Evolutionary conservation across 1,140 invertebrate genomes (phyloP).

Genomic region (Drosophila arawakana): DNA sequence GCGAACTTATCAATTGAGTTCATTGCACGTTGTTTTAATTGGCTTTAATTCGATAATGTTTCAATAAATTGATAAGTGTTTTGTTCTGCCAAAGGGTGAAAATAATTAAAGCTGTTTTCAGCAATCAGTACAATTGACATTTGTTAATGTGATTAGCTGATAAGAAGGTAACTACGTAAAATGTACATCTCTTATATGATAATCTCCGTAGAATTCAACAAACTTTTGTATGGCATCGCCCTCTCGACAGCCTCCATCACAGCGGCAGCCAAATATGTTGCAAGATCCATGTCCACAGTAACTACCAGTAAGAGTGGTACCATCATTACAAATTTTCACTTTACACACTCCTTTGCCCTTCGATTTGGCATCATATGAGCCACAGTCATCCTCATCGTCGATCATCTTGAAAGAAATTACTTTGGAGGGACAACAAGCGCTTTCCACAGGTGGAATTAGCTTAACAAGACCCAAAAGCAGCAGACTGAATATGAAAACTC

Average conservation of each 20-base stretch:
- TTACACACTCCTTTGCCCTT: not conserved
- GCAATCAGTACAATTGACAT: not conserved
- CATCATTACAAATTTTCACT: constrained; percentile 18
- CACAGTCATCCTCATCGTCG: constrained; percentile 3
- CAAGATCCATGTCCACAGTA: constrained; percentile 36
- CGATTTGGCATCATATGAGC: not conserved
- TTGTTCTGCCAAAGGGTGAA: not conserved
- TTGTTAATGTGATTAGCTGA: not conserved
- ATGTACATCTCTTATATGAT: constrained; percentile 8
- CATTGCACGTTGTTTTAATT: constrained; percentile 8
- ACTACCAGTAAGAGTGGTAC: not conserved
- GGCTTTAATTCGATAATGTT: constrained; percentile 1
- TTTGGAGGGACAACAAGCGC: constrained; percentile 5
- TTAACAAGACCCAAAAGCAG: not conserved
- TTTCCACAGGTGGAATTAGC: not conserved
- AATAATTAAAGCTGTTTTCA: not conserved
- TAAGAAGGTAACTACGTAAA: constrained; percentile 7
- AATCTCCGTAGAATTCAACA: constrained; percentile 9
- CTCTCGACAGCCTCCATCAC: constrained; percentile 14
- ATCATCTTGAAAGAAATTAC: constrained; percentile 3
- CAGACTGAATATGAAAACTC: not conserved
- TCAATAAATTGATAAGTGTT: not conserved
- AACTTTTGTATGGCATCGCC: constrained; percentile 15
- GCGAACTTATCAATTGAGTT: not conserved
- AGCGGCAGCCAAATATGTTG: constrained; percentile 43